Evolutionary conservation across 2,797 vertebrate species (phyloP).

Genomic region (Fundulus diaphanus): DNA sequence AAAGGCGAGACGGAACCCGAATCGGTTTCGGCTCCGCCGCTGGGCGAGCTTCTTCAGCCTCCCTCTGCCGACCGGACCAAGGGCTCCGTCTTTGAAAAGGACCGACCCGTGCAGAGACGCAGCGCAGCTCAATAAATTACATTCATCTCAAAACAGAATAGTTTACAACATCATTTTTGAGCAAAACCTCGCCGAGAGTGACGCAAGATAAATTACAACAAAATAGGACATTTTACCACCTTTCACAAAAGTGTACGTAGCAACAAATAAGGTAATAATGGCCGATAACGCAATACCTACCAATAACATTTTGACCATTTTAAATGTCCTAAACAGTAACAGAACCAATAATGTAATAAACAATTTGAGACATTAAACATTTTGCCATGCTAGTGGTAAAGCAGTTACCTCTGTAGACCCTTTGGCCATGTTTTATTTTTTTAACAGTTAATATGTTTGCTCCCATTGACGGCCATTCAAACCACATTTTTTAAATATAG

Average conservation of each 20-base stretch:
- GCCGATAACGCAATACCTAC: neutral
- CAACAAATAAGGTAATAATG: neutral
- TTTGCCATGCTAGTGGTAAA: neutral
- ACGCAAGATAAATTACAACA: slow-evolving; percentile 78
- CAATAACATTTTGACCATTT: neutral
- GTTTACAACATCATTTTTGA: slow-evolving; percentile 81
- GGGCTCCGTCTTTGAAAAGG: slow-evolving; percentile 23
- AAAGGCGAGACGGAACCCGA: slow-evolving; percentile 70
- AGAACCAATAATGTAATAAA: neutral
- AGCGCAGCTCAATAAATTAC: slow-evolving; percentile 87
- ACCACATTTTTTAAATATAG: neutral
- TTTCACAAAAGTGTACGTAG: slow-evolving; percentile 62
- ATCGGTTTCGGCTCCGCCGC: slow-evolving; percentile 31
- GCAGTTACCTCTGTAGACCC: neutral
- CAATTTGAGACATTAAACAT: neutral
- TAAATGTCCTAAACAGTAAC: neutral
- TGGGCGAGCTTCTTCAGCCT: slow-evolving; percentile 40
- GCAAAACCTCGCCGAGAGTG: slow-evolving; percentile 54
- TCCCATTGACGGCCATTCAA: neutral
- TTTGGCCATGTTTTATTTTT: neutral
- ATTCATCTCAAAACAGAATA: slow-evolving; percentile 86
- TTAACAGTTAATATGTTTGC: neutral
- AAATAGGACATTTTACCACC: slow-evolving; percentile 69
- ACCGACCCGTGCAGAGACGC: slow-evolving; percentile 64
- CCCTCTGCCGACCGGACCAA: slow-evolving; percentile 55